phyloP scores from a whole-genome alignment of 2,888 invertebrate species.

The Syrista parreyssii region DNA sequence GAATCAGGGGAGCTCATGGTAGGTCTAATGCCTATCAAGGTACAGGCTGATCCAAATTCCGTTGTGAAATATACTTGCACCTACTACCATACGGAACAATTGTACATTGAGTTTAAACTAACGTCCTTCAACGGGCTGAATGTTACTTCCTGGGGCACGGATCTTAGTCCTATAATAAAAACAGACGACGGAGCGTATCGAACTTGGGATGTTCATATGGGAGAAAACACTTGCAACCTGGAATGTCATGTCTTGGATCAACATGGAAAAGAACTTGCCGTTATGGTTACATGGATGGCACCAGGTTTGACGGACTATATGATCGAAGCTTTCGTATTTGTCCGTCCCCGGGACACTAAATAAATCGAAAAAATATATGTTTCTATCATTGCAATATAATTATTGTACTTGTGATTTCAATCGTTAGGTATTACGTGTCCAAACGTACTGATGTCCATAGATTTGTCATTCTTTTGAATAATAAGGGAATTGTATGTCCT shows the following conservation, averaged over 20 bases:
- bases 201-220: conserved; percentile 58
- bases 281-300: conserved; percentile 47
- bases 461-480: neutral
- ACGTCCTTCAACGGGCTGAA: conserved; percentile 38
- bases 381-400: neutral
- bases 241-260: conserved; percentile 50
- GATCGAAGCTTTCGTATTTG: conserved; percentile 28
- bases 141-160: conserved; percentile 36
- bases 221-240: conserved; percentile 45
- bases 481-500: neutral
- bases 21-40: conserved; percentile 67
- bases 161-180: conserved; percentile 30
- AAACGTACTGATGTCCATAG: neutral
- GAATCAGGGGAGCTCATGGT: conserved; percentile 63
- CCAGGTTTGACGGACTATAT: conserved; percentile 51
- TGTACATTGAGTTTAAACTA: conserved; percentile 64
- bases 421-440: neutral
- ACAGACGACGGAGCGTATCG: conserved; percentile 43
- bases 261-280: conserved; percentile 46
- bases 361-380: neutral
- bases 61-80: conserved; percentile 67
- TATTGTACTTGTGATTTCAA: neutral
- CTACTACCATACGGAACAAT: conserved; percentile 63
- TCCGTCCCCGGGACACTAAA: conserved; percentile 30
- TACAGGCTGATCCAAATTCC: conserved; percentile 61